phyloP scores from a whole-genome alignment of 1,140 invertebrate species.

The Gonatopus flavifemur region DNA sequence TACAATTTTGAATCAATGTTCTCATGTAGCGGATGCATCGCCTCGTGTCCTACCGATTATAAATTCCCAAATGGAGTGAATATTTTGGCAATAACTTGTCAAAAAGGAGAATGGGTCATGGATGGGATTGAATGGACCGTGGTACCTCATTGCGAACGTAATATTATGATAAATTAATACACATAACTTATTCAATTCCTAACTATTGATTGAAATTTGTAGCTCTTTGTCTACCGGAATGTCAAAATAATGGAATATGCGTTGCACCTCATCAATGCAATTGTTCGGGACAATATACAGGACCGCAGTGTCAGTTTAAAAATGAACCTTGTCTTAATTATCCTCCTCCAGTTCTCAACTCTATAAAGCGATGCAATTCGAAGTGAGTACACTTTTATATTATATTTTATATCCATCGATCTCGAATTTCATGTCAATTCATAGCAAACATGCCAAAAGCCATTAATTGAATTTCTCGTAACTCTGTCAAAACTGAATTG shows the following conservation, averaged over 20 bases:
- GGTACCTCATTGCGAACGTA: slow-evolving; percentile 67
- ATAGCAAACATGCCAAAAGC: background rate
- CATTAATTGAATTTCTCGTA: background rate
- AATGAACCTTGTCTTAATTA: slow-evolving; percentile 68
- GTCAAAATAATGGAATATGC: slow-evolving; percentile 80
- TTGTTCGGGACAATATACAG: slow-evolving; percentile 72
- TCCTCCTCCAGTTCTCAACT: slow-evolving; percentile 67
- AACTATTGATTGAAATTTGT: slow-evolving; percentile 23
- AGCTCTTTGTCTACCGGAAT: slow-evolving; percentile 74
- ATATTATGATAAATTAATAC: slow-evolving; percentile 23
- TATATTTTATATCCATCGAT: background rate
- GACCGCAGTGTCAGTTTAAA: slow-evolving; percentile 75
- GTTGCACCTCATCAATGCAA: slow-evolving; percentile 69
- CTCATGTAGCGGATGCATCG: slow-evolving; percentile 58
- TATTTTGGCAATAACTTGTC: slow-evolving; percentile 59
- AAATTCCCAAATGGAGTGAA: slow-evolving; percentile 64
- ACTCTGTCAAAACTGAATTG: slow-evolving; percentile 1
- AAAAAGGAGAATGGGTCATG: slow-evolving; percentile 61
- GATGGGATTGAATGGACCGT: slow-evolving; percentile 52
- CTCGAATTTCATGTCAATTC: background rate
- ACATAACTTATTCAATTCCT: background rate
- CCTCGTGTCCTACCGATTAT: slow-evolving; percentile 60
- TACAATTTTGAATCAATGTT: background rate
- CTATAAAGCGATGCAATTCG: slow-evolving; percentile 63
- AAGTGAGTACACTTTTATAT: slow-evolving; percentile 60